Evolutionary conservation across 2,797 vertebrate genomes (phyloP), one percentile per base, ranked within the genome.

Genomic region (Sciurus carolinensis): DNA sequence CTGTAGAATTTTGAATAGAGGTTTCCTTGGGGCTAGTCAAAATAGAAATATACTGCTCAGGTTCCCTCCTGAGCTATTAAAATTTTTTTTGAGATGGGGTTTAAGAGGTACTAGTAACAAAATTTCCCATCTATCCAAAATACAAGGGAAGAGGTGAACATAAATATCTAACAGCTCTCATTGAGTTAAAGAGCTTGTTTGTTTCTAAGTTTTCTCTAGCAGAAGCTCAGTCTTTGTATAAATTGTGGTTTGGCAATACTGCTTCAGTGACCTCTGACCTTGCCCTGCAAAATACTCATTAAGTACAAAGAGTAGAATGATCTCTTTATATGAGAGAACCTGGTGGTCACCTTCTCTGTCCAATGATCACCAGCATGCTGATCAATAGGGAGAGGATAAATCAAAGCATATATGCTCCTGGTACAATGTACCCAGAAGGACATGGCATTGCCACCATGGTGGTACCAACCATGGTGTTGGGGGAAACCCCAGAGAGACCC

Each of bases 391-490:
- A 7, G 22, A 57, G 14, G 15, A 44, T 57, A 62, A 66, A 62
- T 44, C 39, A 73, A n/a, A 73, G 57, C 26, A 5, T 0, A 0
- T 4, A 33, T 57, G 54, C 10, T 50, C 42, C 86, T 17, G 57
- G n/a, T 17, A 28, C 0, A 22, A 1, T 9, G 20, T 22, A 26
- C 17, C 30, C 26, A 17, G 54, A 36, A 30, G 39, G 66, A 24
- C 28, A 5, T 0, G 6, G 22, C 36, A 0, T 33, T 4, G 20
- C 2, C 1, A 10, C 47, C n/a, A 11, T 42, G 84, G 1, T 13
- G 26, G 52, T 15, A 72, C 54, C 10, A 14, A 33, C 54, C 17
- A 4, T 2, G 9, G 22, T 12, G 62, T 12, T 20, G 8, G 24
- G 64, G 28, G 42, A 44, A 66, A 64, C 17, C 4, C 11, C n/a